Evolutionary conservation across 2,797 vertebrate genomes (phyloP).

Genomic region (Pseudotriccus pelzelni): DNA sequence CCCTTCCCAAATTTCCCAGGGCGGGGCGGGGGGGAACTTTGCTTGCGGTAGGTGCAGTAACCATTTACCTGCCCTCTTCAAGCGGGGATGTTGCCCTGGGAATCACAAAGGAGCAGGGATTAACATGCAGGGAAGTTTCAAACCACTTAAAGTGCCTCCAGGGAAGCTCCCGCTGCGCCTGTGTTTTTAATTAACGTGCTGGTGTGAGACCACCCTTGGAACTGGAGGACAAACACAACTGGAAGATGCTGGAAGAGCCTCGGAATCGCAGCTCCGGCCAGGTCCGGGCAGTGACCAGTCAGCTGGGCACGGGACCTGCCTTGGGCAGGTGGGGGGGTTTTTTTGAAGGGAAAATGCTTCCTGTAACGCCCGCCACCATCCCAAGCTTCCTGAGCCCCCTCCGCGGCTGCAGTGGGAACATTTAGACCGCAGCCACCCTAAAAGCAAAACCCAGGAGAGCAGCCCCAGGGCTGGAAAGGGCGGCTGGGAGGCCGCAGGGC

Average conservation of each 20-base stretch:
- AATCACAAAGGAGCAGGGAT: background rate
- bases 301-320: background rate
- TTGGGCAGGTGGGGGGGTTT: background rate
- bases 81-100: background rate
- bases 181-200: slow-evolving; percentile 50
- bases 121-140: slow-evolving; percentile 18
- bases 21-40: no score
- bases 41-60: background rate
- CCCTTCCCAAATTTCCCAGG: background rate
- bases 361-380: background rate
- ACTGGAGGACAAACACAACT: background rate
- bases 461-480: background rate
- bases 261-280: background rate
- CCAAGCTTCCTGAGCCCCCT: background rate
- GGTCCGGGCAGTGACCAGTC: background rate
- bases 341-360: background rate
- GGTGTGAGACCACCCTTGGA: slow-evolving; percentile 22
- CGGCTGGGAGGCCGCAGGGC: background rate
- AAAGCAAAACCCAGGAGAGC: background rate
- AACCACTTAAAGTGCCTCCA: slow-evolving; percentile 17
- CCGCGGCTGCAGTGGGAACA: background rate
- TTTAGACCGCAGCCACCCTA: background rate
- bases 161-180: background rate
- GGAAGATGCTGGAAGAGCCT: background rate
- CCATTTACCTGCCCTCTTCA: background rate